Evolutionary conservation across 2,888 invertebrate species (phyloP).

Genomic region (Amiota mariae): DNA sequence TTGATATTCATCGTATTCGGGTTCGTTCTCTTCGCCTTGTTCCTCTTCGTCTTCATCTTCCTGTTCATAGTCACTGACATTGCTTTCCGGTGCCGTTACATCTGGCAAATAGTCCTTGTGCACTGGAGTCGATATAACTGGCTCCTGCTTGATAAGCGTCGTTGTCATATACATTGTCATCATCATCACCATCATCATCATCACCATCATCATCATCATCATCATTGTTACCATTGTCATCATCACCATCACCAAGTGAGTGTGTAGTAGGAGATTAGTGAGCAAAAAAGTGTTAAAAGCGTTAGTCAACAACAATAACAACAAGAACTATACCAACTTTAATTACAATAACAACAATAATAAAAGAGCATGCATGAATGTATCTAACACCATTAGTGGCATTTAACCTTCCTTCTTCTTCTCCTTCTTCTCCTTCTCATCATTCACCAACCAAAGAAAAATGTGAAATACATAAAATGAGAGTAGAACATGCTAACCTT

Average conservation of each 20-base stretch:
- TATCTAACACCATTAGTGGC: slow-evolving; percentile 34
- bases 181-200: slow-evolving; percentile 8
- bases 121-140: slow-evolving; percentile 75
- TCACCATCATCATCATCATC: too few species aligned
- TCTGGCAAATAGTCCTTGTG: slow-evolving; percentile 77
- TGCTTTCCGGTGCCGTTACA: slow-evolving; percentile 77
- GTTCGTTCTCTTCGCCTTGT: slow-evolving; percentile 77
- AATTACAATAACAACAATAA: slow-evolving; percentile 35
- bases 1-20: slow-evolving; percentile 78
- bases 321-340: slow-evolving; percentile 41
- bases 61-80: slow-evolving; percentile 76
- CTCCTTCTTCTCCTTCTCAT: too few species aligned
- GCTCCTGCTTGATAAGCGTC: slow-evolving; percentile 63
- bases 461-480: too few species aligned
- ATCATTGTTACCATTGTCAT: too few species aligned
- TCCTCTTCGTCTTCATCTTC: slow-evolving; percentile 76
- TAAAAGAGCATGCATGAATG: slow-evolving; percentile 50
- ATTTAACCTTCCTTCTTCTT: slow-evolving; percentile 4
- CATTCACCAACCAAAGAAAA: not conserved
- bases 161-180: not conserved
- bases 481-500: slow-evolving; percentile 79
- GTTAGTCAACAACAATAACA: slow-evolving; percentile 62
- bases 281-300: slow-evolving; percentile 55
- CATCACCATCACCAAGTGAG: slow-evolving; percentile 1
- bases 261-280: slow-evolving; percentile 31